phyloP scores from a whole-genome alignment of 2,888 invertebrate genomes.

The Drosophila mimica region DNA sequence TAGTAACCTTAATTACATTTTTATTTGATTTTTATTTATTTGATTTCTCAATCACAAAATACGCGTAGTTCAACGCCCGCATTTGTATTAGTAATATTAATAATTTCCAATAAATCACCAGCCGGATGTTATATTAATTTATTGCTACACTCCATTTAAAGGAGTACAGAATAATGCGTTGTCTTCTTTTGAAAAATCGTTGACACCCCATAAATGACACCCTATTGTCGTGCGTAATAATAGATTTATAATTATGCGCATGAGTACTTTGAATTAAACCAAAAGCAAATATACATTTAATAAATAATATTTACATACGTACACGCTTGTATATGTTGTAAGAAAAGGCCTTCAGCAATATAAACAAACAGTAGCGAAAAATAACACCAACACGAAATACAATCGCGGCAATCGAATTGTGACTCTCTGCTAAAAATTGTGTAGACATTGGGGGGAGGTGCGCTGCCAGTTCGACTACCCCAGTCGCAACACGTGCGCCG shows the following conservation, averaged over 20 bases:
- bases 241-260: conserved; percentile 61
- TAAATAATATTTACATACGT: conserved; percentile 10
- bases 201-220: conserved; percentile 61
- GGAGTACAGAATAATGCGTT: conserved; percentile 1
- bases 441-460: conserved; percentile 22
- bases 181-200: conserved; percentile 14
- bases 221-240: conserved; percentile 58
- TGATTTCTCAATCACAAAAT: background rate
- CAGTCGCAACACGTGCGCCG: conserved; percentile 71
- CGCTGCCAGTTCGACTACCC: conserved; percentile 52
- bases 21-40: background rate
- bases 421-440: conserved; percentile 34
- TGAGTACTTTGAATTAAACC: conserved; percentile 47
- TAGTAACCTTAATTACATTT: background rate
- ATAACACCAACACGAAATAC: conserved; percentile 30
- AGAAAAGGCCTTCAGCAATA: conserved; percentile 38
- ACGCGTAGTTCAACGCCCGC: background rate
- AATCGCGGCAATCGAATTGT: conserved; percentile 9
- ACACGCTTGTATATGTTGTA: conserved; percentile 20
- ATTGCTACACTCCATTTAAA: conserved; percentile 8
- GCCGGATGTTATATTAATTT: conserved; percentile 20
- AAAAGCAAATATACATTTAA: conserved; percentile 12
- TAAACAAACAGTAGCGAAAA: conserved; percentile 56
- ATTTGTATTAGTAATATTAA: conserved; percentile 2
- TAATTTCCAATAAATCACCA: background rate